These are phyloP conservation scores for Rhorus exstirpatorius DNA, from an alignment of 2,888 invertebrate genomes.

Conservation along the genomic window DNA sequence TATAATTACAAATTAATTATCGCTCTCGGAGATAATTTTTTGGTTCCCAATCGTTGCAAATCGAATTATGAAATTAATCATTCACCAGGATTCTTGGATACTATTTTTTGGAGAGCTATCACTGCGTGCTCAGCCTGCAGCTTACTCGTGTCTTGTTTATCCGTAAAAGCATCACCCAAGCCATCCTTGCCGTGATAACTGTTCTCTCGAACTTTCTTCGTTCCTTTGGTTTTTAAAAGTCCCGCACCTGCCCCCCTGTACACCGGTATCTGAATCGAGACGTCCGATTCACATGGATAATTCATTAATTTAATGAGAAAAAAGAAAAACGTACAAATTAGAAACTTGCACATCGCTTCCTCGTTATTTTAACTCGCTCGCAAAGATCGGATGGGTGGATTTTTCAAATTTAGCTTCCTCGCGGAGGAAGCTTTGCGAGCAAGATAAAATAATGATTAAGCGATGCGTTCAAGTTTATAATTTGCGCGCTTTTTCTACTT, in stretches of 20 bases:
- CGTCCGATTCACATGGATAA: not conserved
- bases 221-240: conserved; percentile 83
- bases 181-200: conserved; percentile 91
- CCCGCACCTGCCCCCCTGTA: conserved; percentile 89
- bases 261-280: conserved; percentile 89
- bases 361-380: too few species aligned
- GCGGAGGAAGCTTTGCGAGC: too few species aligned
- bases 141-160: conserved; percentile 85
- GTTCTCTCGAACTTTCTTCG: conserved; percentile 80
- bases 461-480: too few species aligned
- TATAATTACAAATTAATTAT: conserved; percentile 78
- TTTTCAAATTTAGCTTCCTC: too few species aligned
- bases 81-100: conserved; percentile 87
- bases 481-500: too few species aligned
- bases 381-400: too few species aligned
- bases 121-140: conserved; percentile 88
- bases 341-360: too few species aligned
- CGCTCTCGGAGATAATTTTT: not conserved
- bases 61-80: not conserved
- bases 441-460: too few species aligned
- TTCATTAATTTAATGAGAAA: not conserved
- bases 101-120: conserved; percentile 88
- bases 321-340: too few species aligned
- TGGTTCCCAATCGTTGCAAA: not conserved
- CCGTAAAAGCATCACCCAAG: conserved; percentile 89